Percentiles rank a stretch among this genome's conserved stretches.
Conservation (phyloP, 2,888 invertebrate species). For the Phasia obesa region DNA sequence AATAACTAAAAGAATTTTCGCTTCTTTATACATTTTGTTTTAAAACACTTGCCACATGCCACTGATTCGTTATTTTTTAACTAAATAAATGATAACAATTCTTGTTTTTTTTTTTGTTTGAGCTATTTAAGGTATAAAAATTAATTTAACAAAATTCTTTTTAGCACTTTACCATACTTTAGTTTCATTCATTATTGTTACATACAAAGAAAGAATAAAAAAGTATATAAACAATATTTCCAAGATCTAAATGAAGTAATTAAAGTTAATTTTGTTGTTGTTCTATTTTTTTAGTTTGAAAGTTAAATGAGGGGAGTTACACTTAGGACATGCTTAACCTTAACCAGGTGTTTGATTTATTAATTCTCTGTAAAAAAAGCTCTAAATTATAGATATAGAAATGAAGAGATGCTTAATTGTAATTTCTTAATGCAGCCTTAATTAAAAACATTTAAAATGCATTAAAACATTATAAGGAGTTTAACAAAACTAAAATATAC, state of each 20-base stretch:
- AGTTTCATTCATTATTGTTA: constrained; percentile 54
- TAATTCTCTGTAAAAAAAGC: constrained; percentile 46
- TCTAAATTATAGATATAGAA: constrained; percentile 31
- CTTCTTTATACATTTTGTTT: constrained; percentile 48
- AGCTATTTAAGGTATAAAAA: constrained; percentile 40
- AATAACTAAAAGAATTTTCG: constrained; percentile 32
- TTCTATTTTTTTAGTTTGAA: constrained; percentile 32
- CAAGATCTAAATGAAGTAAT: constrained; percentile 55
- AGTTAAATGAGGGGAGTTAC: constrained; percentile 63
- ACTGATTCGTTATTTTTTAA: constrained; percentile 29
- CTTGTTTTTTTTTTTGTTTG: constrained; percentile 10
- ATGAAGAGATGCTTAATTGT: constrained; percentile 48
- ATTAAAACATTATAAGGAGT: constrained; percentile 75
- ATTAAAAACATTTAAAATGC: constrained; percentile 70
- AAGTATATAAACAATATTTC: constrained; percentile 35
- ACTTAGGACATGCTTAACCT: constrained; percentile 63
- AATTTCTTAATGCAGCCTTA: constrained; percentile 51
- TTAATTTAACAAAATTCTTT: constrained; percentile 32
- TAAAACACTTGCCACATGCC: constrained; percentile 66
- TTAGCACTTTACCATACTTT: constrained; percentile 52
- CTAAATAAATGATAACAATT: constrained; percentile 52
- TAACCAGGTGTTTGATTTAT: constrained; percentile 52
- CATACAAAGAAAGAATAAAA: constrained; percentile 58
- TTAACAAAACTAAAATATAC: constrained; percentile 55
- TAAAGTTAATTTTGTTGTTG: constrained; percentile 15